These are phyloP conservation scores for Fistularia commersonii DNA, from an alignment of 2,797 vertebrate species.

Conservation along the genomic window DNA sequence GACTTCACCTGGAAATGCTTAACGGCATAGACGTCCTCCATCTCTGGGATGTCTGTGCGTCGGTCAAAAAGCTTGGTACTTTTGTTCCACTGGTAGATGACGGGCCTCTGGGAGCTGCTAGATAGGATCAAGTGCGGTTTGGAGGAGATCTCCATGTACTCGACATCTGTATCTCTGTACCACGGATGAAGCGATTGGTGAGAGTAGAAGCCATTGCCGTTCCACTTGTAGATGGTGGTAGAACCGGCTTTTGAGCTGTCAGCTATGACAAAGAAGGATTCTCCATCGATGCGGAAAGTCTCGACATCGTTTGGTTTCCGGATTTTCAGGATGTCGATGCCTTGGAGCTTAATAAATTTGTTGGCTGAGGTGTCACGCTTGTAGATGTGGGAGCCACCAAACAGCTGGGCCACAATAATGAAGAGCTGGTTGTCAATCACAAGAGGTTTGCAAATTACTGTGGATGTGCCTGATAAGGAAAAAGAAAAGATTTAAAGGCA, in stretches of 20 bases:
- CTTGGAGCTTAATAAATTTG: slow-evolving; percentile 98
- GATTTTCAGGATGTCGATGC: slow-evolving; percentile 96
- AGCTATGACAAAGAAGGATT: slow-evolving; percentile 91
- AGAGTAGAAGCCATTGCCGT: slow-evolving; percentile 97
- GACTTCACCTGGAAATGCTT: slow-evolving; percentile 92
- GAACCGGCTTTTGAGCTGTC: slow-evolving; percentile 98
- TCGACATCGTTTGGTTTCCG: slow-evolving; percentile 97
- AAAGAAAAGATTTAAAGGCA: slow-evolving; percentile 7
- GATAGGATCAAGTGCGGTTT: slow-evolving; percentile 93
- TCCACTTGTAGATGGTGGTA: slow-evolving; percentile 98
- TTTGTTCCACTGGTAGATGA: slow-evolving; percentile 97
- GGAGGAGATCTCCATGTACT: slow-evolving; percentile 90
- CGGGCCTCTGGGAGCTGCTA: slow-evolving; percentile 94
- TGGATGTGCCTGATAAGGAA: slow-evolving; percentile 82
- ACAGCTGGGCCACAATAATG: slow-evolving; percentile 93
- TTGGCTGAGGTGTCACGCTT: slow-evolving; percentile 92
- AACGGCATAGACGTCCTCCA: slow-evolving; percentile 94
- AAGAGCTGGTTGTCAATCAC: slow-evolving; percentile 93
- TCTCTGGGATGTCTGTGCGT: slow-evolving; percentile 94
- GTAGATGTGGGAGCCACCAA: slow-evolving; percentile 97
- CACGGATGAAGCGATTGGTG: slow-evolving; percentile 94
- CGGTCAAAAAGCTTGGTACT: slow-evolving; percentile 84
- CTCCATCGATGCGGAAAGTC: slow-evolving; percentile 90
- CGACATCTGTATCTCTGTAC: slow-evolving; percentile 96
- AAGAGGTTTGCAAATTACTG: slow-evolving; percentile 95